phyloP scores from a whole-genome alignment of 2,797 vertebrate species.

The Emydoidea blandingii region DNA sequence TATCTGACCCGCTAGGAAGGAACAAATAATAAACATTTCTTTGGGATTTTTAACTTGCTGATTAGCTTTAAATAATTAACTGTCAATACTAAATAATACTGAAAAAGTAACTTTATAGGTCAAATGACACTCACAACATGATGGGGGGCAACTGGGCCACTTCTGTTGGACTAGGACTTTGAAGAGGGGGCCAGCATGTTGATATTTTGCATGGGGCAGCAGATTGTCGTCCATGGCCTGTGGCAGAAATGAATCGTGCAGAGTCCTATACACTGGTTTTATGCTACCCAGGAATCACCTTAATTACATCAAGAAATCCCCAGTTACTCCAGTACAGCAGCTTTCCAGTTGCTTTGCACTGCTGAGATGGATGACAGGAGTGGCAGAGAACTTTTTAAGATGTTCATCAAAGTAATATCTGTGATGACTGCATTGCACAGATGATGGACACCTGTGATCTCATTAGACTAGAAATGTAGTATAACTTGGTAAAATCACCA shows the following conservation, averaged over 20 bases:
- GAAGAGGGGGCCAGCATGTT: too few relatives aligned
- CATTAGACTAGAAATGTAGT: constrained; percentile 19
- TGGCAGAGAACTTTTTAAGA: background rate
- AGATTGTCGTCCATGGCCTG: too few relatives aligned
- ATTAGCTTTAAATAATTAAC: background rate
- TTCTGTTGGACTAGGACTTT: too few relatives aligned
- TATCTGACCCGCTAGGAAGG: background rate
- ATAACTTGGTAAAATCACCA: constrained; percentile 7
- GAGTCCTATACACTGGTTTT: background rate
- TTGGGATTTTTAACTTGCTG: background rate
- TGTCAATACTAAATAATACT: background rate
- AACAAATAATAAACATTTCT: accelerated
- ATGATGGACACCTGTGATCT: background rate
- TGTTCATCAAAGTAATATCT: background rate
- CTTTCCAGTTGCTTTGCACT: background rate
- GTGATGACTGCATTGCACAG: background rate
- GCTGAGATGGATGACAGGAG: background rate
- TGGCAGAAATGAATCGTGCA: background rate
- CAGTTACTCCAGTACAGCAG: background rate
- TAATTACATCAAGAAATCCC: background rate
- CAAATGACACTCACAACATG: background rate
- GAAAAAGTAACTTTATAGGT: background rate
- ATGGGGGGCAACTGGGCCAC: background rate
- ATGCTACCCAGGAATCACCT: background rate
- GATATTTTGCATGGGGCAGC: too few relatives aligned